Evolutionary conservation across 2,888 invertebrate species (phyloP), one percentile per base, ranked within the genome.

Genomic region (Cylloceria caligata): DNA sequence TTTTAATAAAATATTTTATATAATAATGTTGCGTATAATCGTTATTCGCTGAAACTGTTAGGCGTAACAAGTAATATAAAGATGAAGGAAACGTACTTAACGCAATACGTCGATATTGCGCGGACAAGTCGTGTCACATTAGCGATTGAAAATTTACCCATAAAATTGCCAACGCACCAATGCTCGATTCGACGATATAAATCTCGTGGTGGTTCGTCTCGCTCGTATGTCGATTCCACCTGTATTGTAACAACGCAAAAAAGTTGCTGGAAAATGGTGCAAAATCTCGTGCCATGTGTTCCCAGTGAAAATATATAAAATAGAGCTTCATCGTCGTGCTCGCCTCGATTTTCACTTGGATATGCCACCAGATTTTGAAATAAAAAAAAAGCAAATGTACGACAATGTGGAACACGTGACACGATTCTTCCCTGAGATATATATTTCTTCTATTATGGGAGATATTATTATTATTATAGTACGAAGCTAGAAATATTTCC

Each of bases 371-470:
- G 49, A 6, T 49, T 21, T 49, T 19, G 7, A 49, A 21, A 49
- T 21, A 2, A 21, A 21, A 21, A 49, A 49, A 21, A 11, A 42
- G n/a, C n/a, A 27, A n/a, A 64, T 39, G 4, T n/a, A 64, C 64
- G 27, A 45, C 24, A 64, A 64, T 4, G 16, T 57, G 57, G 30
- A n/a, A 24, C n/a, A 64, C 64, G 64, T n/a, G 42, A 42, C 64
- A n/a, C 24, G 27, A 24, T 24, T 64, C 13, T 21, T 27, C 16
- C 49, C 1, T 21, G 21, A 3, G 2, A 11, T 21, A 21, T 21
- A 7, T 21, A 11, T 49, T 49, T 21, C 21, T 21, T 9, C 11
- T 49, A 6, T 47, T 47, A 64, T 21, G 2, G 6, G 6, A 3
- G 9, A 16, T 62, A 19, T 62, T 62, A 19, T 19, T 39, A 19